Evolutionary conservation across 2,888 invertebrate genomes (phyloP).

Genomic region (Rhyacophila evoluta): DNA sequence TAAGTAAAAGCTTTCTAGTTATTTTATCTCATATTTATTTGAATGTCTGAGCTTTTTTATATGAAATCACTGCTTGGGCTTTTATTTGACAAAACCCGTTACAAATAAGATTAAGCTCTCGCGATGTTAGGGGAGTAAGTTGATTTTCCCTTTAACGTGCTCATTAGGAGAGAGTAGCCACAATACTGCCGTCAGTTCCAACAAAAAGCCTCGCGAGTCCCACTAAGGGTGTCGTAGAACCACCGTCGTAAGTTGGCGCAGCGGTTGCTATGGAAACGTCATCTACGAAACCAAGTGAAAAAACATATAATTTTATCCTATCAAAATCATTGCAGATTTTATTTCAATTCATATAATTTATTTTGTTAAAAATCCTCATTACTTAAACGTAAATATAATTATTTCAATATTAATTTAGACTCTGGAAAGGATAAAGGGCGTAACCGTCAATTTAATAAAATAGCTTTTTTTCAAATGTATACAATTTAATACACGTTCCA

Average conservation of each 20-base stretch:
- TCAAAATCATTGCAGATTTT: too few relatives aligned
- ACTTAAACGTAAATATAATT: too few relatives aligned
- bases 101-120: not conserved
- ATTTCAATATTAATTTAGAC: too few relatives aligned
- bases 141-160: slow-evolving; percentile 23
- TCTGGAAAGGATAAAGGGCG: too few relatives aligned
- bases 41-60: not conserved
- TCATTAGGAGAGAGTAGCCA: slow-evolving; percentile 27
- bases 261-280: slow-evolving; percentile 39
- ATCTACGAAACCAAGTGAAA: slow-evolving; percentile 39
- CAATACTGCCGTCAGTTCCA: slow-evolving; percentile 36
- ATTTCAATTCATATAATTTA: too few relatives aligned
- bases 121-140: not conserved
- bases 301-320: too few relatives aligned
- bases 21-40: not conserved
- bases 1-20: not conserved
- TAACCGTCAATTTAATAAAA: too few relatives aligned
- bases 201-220: slow-evolving; percentile 30
- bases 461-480: too few relatives aligned
- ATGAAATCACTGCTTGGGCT: not conserved
- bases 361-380: too few relatives aligned
- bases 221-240: slow-evolving; percentile 4
- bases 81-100: not conserved
- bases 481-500: too few relatives aligned
- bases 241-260: slow-evolving; percentile 3